Percentiles rank a stretch among this genome's conserved stretches.
Conservation (phyloP, 2,113 vertebrate genomes). For the Mesembrinibis cayennensis region DNA sequence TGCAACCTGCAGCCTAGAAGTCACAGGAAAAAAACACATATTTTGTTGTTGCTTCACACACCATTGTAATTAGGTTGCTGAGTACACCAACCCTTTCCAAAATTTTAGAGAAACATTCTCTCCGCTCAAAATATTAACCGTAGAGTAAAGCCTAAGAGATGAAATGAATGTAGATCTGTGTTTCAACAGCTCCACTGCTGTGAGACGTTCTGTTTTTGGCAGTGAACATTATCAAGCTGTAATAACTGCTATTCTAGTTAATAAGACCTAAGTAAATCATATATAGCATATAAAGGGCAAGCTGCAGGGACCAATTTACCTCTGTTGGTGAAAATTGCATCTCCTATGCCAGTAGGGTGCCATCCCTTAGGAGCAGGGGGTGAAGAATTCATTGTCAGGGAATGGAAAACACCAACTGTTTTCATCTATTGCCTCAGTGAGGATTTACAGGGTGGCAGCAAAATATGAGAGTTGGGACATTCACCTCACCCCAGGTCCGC, state of each 20-base stretch:
- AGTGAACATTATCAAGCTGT: constrained; percentile 8
- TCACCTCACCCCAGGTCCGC: not conserved
- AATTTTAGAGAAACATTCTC: not conserved
- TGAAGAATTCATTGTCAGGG: constrained; percentile 6
- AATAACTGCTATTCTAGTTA: constrained; percentile 2
- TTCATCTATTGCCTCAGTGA: constrained; percentile 4
- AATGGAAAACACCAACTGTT: constrained; percentile 13
- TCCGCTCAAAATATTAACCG: not conserved
- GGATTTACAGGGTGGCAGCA: not conserved
- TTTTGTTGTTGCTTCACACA: not conserved
- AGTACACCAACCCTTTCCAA: not conserved
- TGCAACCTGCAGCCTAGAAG: not conserved
- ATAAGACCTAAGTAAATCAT: constrained; percentile 40
- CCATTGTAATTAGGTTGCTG: not conserved
- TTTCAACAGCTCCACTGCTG: not conserved
- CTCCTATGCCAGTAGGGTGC: not conserved
- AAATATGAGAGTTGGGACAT: not conserved
- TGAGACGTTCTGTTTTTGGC: not conserved
- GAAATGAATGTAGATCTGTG: not conserved
- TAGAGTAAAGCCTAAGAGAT: not conserved
- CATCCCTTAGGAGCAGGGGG: not conserved
- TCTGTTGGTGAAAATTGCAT: constrained; percentile 44
- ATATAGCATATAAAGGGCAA: not conserved
- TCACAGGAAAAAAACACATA: not conserved
- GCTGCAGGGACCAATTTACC: constrained; percentile 29